Base-by-base conservation (phyloP, 2,113 vertebrate genomes). In the Xenopus laevis region DNA sequence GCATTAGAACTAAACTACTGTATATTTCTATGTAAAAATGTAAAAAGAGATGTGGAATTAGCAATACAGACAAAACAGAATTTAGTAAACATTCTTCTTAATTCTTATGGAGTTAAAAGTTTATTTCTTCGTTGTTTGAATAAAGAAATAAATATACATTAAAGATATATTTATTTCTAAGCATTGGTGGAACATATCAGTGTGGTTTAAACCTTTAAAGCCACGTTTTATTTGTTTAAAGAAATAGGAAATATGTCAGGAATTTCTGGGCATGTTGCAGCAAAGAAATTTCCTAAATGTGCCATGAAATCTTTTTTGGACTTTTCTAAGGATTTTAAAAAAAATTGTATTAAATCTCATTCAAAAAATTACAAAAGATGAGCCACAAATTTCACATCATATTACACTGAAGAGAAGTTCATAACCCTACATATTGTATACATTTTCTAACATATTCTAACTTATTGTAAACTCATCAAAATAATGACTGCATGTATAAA, bases 191-290 rank as follows among this genome's bases (percentile, higher is more conserved):
- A 4, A 66, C 40, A 68, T 55, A 30, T 63, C 46, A 69, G 45
- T 17, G 16, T 17, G 66, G 67, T 33, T 47, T 61, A 30, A 15
- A 62, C 45, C 33, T 71, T 71, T 47, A 62, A 68, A 68, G 57
- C 66, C 7, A 21, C 63, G 66, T 86, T 87, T 78, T 78, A 82
- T 87, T 87, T 86, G 85, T 88, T 89, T 86, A 82, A 83, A 81
- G 81, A 52, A 81, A 84, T 82, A 10, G 80, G 80, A 84, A 87
- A 86, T 87, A 89, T 85, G 82, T 73, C 76, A 87, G 81, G 89
- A 89, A 90, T 92, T 85, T 85, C 79, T 52, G 74, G 79, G 73
- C 89, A 84, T 88, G 87, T 87, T 87, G 80, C 84, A 86, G 87
- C 89, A 86, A 81, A 82, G 79, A 84, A 45, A 57, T 81, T 63